phyloP scores from a whole-genome alignment of 1,140 invertebrate genomes.

The Pseudobourletiella spinata region DNA sequence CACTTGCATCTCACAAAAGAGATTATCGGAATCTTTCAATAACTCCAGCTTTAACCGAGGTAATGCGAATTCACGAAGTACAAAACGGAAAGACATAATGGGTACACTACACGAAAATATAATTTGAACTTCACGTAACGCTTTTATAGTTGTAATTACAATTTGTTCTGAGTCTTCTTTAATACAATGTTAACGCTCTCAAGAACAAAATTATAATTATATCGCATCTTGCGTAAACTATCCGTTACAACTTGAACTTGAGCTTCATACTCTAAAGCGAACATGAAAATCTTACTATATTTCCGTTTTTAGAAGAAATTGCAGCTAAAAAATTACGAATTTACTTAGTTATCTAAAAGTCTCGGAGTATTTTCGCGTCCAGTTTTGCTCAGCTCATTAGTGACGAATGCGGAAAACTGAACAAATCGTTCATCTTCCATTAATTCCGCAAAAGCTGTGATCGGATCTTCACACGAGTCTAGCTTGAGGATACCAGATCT shows the following conservation, averaged over 20 bases:
- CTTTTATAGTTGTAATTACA: neutral
- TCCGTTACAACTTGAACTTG: neutral
- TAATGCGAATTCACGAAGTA: neutral
- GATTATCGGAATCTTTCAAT: too few species aligned
- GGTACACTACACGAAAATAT: neutral
- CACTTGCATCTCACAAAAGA: too few species aligned
- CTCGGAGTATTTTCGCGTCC: too few species aligned
- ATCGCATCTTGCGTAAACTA: too few species aligned
- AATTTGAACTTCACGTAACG: neutral
- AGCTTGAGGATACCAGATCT: neutral
- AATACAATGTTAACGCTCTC: neutral
- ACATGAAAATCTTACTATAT: too few species aligned
- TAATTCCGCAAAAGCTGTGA: neutral
- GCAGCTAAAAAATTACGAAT: too few species aligned
- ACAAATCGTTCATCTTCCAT: constrained; percentile 16
- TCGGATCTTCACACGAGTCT: neutral
- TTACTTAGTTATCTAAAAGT: too few species aligned
- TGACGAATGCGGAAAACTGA: neutral
- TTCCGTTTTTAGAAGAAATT: too few species aligned
- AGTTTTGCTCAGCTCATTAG: neutral
- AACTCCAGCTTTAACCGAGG: too few species aligned
- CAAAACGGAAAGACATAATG: neutral
- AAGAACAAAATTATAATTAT: neutral
- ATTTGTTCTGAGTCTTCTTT: neutral
- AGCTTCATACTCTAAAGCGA: too few species aligned